Base-by-base conservation (phyloP, 2,888 invertebrate species). In the Brachynemurus nebulosus region DNA sequence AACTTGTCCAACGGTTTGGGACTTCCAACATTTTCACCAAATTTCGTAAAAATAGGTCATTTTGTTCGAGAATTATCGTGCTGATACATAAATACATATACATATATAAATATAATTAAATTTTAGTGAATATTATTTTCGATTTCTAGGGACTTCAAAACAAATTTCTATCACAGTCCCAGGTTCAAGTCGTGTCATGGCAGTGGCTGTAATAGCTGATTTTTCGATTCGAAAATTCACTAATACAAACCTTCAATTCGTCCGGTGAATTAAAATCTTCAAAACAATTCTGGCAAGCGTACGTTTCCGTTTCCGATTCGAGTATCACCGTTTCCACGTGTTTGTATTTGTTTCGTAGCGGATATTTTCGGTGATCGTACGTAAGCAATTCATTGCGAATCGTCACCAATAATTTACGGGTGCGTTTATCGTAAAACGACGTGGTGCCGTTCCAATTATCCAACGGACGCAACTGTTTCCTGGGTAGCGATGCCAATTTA, bases 371-470 rank as follows among this genome's bases (percentile, higher is more conserved):
- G 20, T 45, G 35, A 48, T 67, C 67, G 60, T 71, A 65, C 57
- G 74, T 74, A 66, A 80, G 70, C 57, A 82, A 81, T 57, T 81
- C 80, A 65, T 82, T 82, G 40, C 82, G 72, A 63, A 83, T 82
- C 49, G 83, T 83, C 16, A 82, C 81, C 46, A 82, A 60, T 21
- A 82, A 66, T 53, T 76, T 75, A 48, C 76, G 75, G 49, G 71
- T 75, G 40, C 72, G 70, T 54, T 74, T 69, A 58, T 78, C 75
- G 54, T 76, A 80, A 43, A 82, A 65, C 48, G 81, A 81, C 33
- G 81, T 82, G 18, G 82, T 82, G 42, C 77, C 76, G 55, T 82
- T 80, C 57, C 73, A 75, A 59, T 81, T 81, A 59, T 80, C 77
- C 37, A 80, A 76, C 59, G 79, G 82, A 52, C 75, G 69, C 51